phyloP scores from a whole-genome alignment of 2,797 vertebrate species.

The Rhyacichthys aspro region DNA sequence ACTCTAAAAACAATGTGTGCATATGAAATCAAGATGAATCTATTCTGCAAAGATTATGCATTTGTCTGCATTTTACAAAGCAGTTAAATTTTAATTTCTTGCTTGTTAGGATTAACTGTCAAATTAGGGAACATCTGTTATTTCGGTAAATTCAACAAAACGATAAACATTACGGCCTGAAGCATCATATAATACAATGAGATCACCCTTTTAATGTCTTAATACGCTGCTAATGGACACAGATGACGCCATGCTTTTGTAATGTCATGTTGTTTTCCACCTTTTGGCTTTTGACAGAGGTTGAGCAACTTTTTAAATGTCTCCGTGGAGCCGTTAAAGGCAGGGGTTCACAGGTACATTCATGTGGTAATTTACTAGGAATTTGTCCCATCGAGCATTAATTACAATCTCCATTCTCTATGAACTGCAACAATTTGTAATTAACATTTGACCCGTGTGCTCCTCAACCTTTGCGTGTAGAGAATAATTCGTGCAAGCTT shows the following conservation, averaged over 20 bases:
- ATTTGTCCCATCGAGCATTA: constrained; percentile 56
- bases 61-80: too few species aligned
- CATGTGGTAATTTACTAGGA: constrained; percentile 37
- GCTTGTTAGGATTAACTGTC: too few species aligned
- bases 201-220: neutral
- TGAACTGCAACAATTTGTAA: constrained; percentile 70
- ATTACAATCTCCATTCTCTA: constrained; percentile 68
- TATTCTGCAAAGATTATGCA: too few species aligned
- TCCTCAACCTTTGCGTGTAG: constrained; percentile 52
- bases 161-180: neutral
- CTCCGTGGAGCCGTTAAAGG: constrained; percentile 31
- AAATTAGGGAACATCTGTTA: too few species aligned
- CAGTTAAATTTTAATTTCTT: too few species aligned
- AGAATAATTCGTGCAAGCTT: constrained; percentile 60
- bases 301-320: constrained; percentile 38
- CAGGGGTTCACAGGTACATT: constrained; percentile 37
- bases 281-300: constrained; percentile 33
- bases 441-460: constrained; percentile 69
- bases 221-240: neutral
- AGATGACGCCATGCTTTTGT: constrained; percentile 21
- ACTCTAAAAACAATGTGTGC: too few species aligned
- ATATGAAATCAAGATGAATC: too few species aligned
- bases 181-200: neutral
- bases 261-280: constrained; percentile 10
- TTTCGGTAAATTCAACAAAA: too few species aligned